Base-by-base conservation (phyloP, 1,140 invertebrate genomes). In the Arion vulgaris region DNA sequence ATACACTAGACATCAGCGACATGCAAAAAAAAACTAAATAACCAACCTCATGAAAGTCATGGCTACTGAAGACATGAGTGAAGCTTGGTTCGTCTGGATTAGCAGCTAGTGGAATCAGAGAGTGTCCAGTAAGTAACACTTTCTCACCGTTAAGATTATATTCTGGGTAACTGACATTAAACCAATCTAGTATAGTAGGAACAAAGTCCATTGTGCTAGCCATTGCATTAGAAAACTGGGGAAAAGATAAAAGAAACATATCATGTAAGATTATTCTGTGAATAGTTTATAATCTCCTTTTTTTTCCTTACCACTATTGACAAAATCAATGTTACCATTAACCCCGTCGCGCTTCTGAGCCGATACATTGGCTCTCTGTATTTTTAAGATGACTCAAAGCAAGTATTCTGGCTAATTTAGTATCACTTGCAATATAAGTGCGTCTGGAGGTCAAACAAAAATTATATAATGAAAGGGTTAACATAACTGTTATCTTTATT, bases 101-200 rank as follows among this genome's bases (percentile, higher is more conserved):
- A 57, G 36, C 32, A 45, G 32, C 91, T 19, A 96, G 91, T 0
- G 96, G 95, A 23, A 98, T 90, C 57, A 98, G 91, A 51, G 96
- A 97, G 91, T 95, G 95, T 71, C 96, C 96, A 26, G 94, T 94
- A 19, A 96, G 92, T 45, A 85, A 85, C 62, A 91, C 90, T 83
- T 88, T 85, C 62, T 89, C 75, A 7, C 84, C 87, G 49, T 90
- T 83, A 23, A 93, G 89, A 68, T 77, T 91, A 84, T 93, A 93
- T 41, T 86, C 86, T 36, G 91, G 91, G 77, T 93, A 93, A 74
- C 91, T 82, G 57, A 96, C 92, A 32, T 94, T 92, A 88, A 95
- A 96, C 95, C 96, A 97, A 89, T 98, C 96, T 49, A 98, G 90
- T 66, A 98, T 93, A 0, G 96, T 98, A 17, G 97, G 97, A 74